Percentiles rank a stretch among this genome's conserved stretches.
These are phyloP conservation scores for Hystrix brachyura DNA, from an alignment of 2,113 vertebrate species.

Conservation along the genomic window DNA sequence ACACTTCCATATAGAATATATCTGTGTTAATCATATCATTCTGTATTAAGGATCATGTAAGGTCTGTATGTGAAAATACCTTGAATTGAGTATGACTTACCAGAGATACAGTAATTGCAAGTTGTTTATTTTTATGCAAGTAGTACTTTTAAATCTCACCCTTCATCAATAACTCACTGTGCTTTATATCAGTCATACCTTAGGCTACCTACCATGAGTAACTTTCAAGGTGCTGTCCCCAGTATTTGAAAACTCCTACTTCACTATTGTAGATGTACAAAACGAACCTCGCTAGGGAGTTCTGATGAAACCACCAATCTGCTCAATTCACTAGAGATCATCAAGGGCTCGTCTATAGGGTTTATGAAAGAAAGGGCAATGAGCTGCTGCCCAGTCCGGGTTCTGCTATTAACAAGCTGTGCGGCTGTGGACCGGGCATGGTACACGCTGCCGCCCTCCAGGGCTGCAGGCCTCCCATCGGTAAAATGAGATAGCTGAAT, in stretches of 20 bases:
- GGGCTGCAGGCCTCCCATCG: not conserved
- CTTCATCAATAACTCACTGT: not conserved
- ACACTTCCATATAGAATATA: not conserved
- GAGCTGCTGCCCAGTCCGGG: not conserved
- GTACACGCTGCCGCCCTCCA: rapidly evolving
- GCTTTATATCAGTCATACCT: not conserved
- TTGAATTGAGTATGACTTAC: not conserved
- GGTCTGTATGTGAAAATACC: not conserved
- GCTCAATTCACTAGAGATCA: not conserved
- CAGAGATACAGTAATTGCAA: not conserved
- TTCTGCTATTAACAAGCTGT: not conserved
- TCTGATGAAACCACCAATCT: slow-evolving; percentile 26
- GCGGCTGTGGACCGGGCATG: not conserved
- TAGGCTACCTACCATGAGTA: not conserved
- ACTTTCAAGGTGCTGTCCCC: not conserved
- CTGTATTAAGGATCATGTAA: not conserved
- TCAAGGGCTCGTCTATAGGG: not conserved
- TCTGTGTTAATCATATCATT: not conserved
- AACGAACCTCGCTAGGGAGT: slow-evolving; percentile 1
- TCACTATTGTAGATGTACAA: not conserved
- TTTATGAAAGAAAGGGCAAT: not conserved
- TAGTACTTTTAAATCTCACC: not conserved
- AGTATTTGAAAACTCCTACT: not conserved
- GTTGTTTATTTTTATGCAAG: not conserved
- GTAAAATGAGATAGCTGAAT: not conserved